Evolutionary conservation across 2,797 vertebrate species (phyloP), one percentile per base, ranked within the genome.

Genomic region (Lutjanus campechanus): DNA sequence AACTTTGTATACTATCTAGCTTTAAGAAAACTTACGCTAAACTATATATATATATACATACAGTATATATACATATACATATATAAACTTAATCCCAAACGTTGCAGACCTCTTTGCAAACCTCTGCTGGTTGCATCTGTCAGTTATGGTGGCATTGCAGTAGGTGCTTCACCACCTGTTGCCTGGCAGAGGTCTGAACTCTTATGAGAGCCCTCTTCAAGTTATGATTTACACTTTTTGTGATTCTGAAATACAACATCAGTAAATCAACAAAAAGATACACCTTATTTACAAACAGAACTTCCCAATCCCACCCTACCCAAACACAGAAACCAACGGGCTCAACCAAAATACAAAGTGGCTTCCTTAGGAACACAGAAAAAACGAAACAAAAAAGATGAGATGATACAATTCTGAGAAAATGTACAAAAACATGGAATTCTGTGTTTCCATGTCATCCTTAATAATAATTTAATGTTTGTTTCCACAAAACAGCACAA

Each of bases 241-340:
- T 29, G 13, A 16, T 65, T 65, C 16, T 10, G 25, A 69, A 36
- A 56, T 41, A 47, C 8, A 25, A 20, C 51, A 61, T 69, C 7
- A 40, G 8, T 54, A 71, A 58, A 46, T 51, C 8, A 29, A 29
- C 11, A 40, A n/a, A 51, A 55, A 49, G 5, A 11, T 5, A 7
- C 43, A 29, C 9, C 10, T 4, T 70, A 8, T 81, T 76, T 62
- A 56, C 54, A 73, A 65, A 76, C 43, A 53, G 11, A 53, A 44
- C 13, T 29, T 66, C 20, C 43, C 5, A 9, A 17, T 29, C 17
- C 15, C 15, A 7, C 25, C 22, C n/a, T 44, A 58, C 20, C 36
- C 68, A 70, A 49, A 70, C 62, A 75, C 50, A 68, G n/a, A 66
- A 67, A 77, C 41, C 61, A n/a, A 46, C 61, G 12, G 29, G 15